These are phyloP conservation scores for Aegotheles bennettii DNA, from an alignment of 2,113 vertebrate genomes.

Conservation along the genomic window DNA sequence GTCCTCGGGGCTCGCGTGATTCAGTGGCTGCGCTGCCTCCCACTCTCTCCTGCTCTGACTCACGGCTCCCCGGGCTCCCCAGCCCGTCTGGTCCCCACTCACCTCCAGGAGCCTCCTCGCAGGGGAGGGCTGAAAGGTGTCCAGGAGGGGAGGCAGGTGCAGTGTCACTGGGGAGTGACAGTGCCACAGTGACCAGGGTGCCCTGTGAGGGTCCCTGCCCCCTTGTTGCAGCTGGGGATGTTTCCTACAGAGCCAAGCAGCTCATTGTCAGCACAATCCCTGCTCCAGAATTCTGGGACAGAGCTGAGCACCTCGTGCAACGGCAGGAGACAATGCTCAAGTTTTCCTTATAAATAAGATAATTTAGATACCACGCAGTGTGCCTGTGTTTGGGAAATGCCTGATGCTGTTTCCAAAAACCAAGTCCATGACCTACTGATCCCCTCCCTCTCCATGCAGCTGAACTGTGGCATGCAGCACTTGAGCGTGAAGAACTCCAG, in stretches of 20 bases:
- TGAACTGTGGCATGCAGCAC: conserved; percentile 78
- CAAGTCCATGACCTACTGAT: neutral
- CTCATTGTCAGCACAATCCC: rapidly evolving
- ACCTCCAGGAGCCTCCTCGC: no score
- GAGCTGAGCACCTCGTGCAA: rapidly evolving
- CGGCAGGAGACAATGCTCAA: neutral
- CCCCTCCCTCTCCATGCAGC: conserved; percentile 61
- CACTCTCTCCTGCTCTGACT: neutral
- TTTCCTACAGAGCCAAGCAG: neutral
- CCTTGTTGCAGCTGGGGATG: neutral
- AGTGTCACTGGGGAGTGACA: neutral
- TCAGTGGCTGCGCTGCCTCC: neutral
- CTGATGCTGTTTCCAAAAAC: neutral
- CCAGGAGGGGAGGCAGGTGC: neutral
- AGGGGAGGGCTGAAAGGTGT: neutral
- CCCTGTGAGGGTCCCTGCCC: neutral
- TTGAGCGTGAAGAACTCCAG: conserved; percentile 71
- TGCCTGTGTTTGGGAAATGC: neutral
- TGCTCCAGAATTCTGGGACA: neutral
- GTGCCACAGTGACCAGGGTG: neutral
- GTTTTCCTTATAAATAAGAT: neutral
- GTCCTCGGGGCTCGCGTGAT: neutral
- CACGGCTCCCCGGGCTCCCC: neutral
- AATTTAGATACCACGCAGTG: neutral
- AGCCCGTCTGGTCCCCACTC: neutral